phyloP scores from a whole-genome alignment of 2,113 vertebrate species.

The Cebidichthys violaceus region DNA sequence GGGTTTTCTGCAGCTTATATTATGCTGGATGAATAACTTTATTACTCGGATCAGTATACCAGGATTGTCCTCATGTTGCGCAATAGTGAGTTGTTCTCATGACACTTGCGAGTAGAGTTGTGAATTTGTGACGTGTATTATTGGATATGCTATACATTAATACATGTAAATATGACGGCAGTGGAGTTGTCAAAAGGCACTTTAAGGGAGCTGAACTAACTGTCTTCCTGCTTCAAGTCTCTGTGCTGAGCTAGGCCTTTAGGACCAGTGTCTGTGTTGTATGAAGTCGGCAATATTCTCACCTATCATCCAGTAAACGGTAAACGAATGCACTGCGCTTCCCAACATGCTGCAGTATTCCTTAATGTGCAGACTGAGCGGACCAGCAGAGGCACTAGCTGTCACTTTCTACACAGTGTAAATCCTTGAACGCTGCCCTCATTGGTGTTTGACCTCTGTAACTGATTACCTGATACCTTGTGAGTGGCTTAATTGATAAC shows the following conservation, averaged over 20 bases:
- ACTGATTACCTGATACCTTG: slow-evolving; percentile 55
- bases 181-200: neutral
- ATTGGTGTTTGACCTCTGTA: slow-evolving; percentile 38
- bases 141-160: neutral
- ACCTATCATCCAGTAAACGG: neutral
- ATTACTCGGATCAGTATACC: neutral
- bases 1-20: neutral
- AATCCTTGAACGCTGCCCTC: neutral
- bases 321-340: neutral
- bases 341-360: neutral
- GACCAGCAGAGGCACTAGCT: neutral
- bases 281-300: neutral
- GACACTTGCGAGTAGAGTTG: neutral
- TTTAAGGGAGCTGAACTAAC: neutral
- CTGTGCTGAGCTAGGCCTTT: neutral
- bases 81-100: neutral
- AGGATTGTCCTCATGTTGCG: neutral
- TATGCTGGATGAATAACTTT: neutral
- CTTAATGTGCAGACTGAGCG: neutral
- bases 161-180: neutral
- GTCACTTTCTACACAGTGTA: neutral
- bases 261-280: neutral
- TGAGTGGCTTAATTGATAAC: slow-evolving; percentile 44
- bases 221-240: neutral
- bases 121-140: neutral